Conservation (phyloP, 2,113 vertebrate genomes). For the Calonectris borealis region DNA sequence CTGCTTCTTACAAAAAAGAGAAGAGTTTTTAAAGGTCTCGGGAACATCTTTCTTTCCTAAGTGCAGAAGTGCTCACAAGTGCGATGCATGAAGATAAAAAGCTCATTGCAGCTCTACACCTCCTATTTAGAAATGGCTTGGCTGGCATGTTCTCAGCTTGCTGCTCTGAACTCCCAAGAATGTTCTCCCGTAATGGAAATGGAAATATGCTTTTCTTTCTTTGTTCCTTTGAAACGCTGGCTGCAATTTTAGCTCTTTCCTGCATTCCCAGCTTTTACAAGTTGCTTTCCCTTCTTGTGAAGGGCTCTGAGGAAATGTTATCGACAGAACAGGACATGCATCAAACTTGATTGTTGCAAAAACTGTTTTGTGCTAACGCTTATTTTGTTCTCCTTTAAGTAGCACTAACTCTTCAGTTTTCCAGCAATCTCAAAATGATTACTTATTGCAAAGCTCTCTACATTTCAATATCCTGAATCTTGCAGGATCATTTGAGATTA, state of each 20-base stretch:
- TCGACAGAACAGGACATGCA: not conserved
- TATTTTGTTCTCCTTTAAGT: constrained; percentile 36
- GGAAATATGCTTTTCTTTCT: constrained; percentile 13
- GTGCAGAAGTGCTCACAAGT: not conserved
- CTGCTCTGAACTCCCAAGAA: constrained; percentile 19
- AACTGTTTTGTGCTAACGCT: constrained; percentile 31
- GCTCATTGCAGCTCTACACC: not conserved
- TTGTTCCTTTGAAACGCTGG: constrained; percentile 20
- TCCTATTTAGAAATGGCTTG: not conserved
- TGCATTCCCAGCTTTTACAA: constrained; percentile 15
- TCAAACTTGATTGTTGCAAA: constrained; percentile 25
- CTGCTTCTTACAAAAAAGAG: not conserved
- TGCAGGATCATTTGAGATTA: not conserved
- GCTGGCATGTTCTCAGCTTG: not conserved
- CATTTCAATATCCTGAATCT: not conserved
- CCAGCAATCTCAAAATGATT: not conserved
- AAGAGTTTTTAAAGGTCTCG: not conserved
- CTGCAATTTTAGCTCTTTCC: constrained; percentile 9
- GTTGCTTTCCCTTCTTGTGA: not conserved
- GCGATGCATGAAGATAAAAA: not conserved
- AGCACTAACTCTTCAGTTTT: constrained; percentile 11
- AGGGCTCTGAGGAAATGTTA: constrained; percentile 15
- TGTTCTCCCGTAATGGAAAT: not conserved
- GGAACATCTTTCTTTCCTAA: not conserved
- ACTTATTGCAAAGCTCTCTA: not conserved